phyloP scores from a whole-genome alignment of 2,888 invertebrate genomes.

The Tanytarsus gracilentus region DNA sequence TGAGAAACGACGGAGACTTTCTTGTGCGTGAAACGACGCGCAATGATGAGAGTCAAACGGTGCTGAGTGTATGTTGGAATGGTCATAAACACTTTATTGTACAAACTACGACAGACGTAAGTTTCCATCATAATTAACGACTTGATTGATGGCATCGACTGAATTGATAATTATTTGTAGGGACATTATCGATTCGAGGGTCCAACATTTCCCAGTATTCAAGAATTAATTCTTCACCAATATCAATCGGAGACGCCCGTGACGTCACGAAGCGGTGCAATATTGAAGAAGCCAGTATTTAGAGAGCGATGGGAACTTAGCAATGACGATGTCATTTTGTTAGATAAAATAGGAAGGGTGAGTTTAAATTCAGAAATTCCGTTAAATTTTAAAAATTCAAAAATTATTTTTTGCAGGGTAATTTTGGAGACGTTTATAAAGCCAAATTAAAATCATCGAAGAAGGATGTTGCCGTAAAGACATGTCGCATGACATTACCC shows the following conservation, averaged over 20 bases:
- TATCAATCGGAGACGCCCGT: constrained; percentile 77
- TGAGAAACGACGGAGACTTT: constrained; percentile 90
- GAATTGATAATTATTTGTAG: constrained; percentile 44
- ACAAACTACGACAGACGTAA: constrained; percentile 83
- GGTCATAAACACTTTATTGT: constrained; percentile 96
- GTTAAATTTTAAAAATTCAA: neutral
- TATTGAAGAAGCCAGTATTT: constrained; percentile 74
- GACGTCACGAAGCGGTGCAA: constrained; percentile 84
- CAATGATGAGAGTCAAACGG: constrained; percentile 85
- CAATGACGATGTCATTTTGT: constrained; percentile 84
- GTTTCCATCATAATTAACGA: constrained; percentile 31
- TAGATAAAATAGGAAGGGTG: constrained; percentile 90
- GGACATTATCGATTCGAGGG: constrained; percentile 92
- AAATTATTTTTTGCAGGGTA: constrained; percentile 57
- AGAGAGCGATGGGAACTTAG: constrained; percentile 92
- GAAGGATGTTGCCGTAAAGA: constrained; percentile 90
- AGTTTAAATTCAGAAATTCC: constrained; percentile 15
- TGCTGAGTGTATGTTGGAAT: constrained; percentile 91
- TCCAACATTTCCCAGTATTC: constrained; percentile 80
- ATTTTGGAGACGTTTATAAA: constrained; percentile 95
- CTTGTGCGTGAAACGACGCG: constrained; percentile 86
- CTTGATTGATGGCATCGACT: neutral
- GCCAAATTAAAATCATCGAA: constrained; percentile 74
- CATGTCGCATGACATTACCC: constrained; percentile 85
- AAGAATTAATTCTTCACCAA: constrained; percentile 84